Percentiles rank a stretch among this genome's conserved stretches.
Evolutionary conservation across 2,113 vertebrate species (phyloP).

Genomic region (Lota lota): DNA sequence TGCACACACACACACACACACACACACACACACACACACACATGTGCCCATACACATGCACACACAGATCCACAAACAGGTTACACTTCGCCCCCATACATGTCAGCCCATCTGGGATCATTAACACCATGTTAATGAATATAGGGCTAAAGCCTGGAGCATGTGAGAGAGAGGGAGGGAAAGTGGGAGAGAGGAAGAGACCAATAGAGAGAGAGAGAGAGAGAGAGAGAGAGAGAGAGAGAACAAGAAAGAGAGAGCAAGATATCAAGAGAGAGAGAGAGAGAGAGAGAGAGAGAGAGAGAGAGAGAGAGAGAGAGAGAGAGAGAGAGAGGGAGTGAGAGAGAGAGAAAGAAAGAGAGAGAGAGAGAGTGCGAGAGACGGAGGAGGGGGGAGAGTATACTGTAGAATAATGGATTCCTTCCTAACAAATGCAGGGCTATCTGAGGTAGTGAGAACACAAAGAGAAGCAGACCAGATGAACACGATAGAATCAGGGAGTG

Average conservation of each 20-base stretch:
- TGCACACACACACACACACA: constrained; percentile 19
- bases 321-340: constrained; percentile 8
- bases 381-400: constrained; percentile 38
- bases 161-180: constrained; percentile 25
- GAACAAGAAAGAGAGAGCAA: background rate
- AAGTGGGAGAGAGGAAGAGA: constrained; percentile 14
- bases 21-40: constrained; percentile 23
- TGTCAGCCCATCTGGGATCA: constrained; percentile 75
- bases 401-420: constrained; percentile 56
- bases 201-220: constrained; percentile 8
- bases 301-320: constrained; percentile 17
- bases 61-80: constrained; percentile 57
- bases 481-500: background rate
- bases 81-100: constrained; percentile 70
- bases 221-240: constrained; percentile 10
- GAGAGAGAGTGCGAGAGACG: constrained; percentile 8
- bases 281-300: background rate
- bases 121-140: constrained; percentile 71
- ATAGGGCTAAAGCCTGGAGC: constrained; percentile 57
- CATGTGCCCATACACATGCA: constrained; percentile 41
- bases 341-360: constrained; percentile 6
- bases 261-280: no score
- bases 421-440: constrained; percentile 46
- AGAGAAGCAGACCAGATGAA: constrained; percentile 14
- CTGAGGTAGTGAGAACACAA: constrained; percentile 18